phyloP scores from a whole-genome alignment of 2,888 invertebrate species.

The Campaea margaritaria region DNA sequence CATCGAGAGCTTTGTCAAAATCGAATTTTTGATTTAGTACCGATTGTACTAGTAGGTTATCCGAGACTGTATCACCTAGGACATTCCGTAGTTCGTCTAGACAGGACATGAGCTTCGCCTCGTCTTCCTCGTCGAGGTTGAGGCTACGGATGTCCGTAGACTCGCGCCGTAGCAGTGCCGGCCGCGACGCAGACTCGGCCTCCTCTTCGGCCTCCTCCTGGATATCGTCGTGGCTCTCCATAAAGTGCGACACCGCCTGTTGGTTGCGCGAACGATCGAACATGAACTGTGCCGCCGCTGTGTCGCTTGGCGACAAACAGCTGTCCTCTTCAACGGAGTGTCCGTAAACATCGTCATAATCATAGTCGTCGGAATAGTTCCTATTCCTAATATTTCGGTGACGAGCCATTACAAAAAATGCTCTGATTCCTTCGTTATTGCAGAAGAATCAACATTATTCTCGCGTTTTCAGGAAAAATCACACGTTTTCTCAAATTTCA shows the following conservation, averaged over 20 bases:
- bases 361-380: conserved; percentile 95
- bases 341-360: conserved; percentile 96
- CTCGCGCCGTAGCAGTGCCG: conserved; percentile 66
- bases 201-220: conserved; percentile 87
- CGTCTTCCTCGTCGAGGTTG: conserved; percentile 87
- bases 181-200: conserved; percentile 50
- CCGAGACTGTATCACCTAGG: conserved; percentile 91
- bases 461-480: conserved; percentile 39
- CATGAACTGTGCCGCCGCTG: conserved; percentile 91
- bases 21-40: conserved; percentile 90
- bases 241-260: conserved; percentile 90
- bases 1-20: conserved; percentile 89
- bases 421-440: conserved; percentile 10
- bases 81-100: conserved; percentile 92
- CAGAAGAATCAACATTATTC: conserved; percentile 26
- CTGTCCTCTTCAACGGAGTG: conserved; percentile 97
- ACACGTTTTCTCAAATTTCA: conserved; percentile 49
- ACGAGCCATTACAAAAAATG: conserved; percentile 88
- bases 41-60: conserved; percentile 89
- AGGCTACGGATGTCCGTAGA: conserved; percentile 80
- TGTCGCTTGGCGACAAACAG: conserved; percentile 95
- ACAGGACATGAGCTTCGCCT: conserved; percentile 92
- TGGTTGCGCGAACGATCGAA: conserved; percentile 92
- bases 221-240: conserved; percentile 91
- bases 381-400: conserved; percentile 94